A percentile compares a stretch with the other conserved stretches of the same genome.
Evolutionary conservation across 2,113 vertebrate genomes (phyloP).

Genomic region (Dicrurus megarhynchus): DNA sequence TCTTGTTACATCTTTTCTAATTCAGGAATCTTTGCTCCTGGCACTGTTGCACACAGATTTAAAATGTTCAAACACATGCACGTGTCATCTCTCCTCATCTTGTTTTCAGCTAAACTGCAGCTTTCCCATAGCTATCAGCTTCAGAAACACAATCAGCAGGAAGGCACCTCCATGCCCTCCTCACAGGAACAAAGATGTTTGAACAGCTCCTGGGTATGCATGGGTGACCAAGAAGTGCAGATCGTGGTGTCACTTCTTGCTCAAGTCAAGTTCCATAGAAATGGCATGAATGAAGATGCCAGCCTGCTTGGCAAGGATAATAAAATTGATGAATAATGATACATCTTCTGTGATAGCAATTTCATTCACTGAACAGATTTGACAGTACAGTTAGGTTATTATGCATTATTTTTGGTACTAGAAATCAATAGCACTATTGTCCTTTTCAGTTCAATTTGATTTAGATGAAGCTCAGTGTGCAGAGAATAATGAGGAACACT

Average conservation of each 20-base stretch:
- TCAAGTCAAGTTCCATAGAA: slow-evolving; percentile 5
- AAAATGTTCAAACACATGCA: not conserved
- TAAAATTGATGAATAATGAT: slow-evolving; percentile 56
- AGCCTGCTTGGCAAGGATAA: slow-evolving; percentile 5
- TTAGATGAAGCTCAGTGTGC: slow-evolving; percentile 43
- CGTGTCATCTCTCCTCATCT: not conserved
- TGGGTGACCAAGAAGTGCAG: not conserved
- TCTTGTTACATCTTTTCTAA: not conserved
- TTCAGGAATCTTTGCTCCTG: not conserved
- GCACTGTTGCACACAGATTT: not conserved
- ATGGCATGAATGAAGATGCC: slow-evolving; percentile 24
- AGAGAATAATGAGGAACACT: slow-evolving; percentile 43
- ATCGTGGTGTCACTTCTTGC: not conserved
- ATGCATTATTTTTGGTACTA: slow-evolving; percentile 60
- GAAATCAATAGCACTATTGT: slow-evolving; percentile 66
- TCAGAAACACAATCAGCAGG: not conserved
- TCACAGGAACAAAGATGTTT: not conserved
- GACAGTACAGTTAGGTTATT: slow-evolving; percentile 52
- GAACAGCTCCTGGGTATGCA: not conserved
- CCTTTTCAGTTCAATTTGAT: slow-evolving; percentile 60
- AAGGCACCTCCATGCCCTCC: not conserved
- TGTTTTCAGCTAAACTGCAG: not conserved
- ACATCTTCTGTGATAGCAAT: slow-evolving; percentile 35
- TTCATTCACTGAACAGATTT: slow-evolving; percentile 48
- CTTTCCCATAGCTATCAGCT: not conserved